Evolutionary conservation across 2,797 vertebrate genomes (phyloP).

Genomic region (Trachops cirrhosus): DNA sequence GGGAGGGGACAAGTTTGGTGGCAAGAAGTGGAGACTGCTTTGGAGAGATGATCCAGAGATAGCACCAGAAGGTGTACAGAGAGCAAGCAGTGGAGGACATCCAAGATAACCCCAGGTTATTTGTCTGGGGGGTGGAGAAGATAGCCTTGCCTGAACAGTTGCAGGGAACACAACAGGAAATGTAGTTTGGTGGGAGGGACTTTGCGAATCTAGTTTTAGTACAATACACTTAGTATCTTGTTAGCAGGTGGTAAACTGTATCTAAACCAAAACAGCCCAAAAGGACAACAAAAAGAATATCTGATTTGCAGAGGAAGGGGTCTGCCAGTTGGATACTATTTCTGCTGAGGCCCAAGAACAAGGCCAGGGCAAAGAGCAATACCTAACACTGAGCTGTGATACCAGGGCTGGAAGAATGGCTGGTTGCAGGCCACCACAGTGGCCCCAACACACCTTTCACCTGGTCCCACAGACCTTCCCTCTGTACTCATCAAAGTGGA

Average conservation of each 20-base stretch:
- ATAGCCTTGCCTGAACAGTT: neutral
- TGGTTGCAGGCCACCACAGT: neutral
- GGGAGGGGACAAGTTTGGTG: neutral
- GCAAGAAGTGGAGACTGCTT: neutral
- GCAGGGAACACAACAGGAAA: neutral
- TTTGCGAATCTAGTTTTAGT: neutral
- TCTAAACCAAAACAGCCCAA: neutral
- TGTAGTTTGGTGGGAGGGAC: neutral
- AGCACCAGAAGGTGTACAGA: neutral
- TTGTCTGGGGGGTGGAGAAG: neutral
- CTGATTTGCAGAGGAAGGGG: neutral
- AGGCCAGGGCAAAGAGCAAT: neutral
- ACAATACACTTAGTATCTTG: neutral
- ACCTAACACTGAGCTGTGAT: too few species aligned
- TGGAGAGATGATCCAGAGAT: neutral
- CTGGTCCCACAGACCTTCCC: neutral
- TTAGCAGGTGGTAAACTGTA: neutral
- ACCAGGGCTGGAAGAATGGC: neutral
- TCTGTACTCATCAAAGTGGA: neutral
- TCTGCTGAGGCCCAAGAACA: neutral
- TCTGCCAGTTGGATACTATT: neutral
- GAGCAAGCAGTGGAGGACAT: neutral
- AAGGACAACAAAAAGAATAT: neutral
- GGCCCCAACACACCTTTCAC: neutral
- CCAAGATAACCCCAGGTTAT: neutral